Evolutionary conservation across 2,888 invertebrate genomes (phyloP), one percentile per base, ranked within the genome.

Genomic region (Pachydiplax longipennis): DNA sequence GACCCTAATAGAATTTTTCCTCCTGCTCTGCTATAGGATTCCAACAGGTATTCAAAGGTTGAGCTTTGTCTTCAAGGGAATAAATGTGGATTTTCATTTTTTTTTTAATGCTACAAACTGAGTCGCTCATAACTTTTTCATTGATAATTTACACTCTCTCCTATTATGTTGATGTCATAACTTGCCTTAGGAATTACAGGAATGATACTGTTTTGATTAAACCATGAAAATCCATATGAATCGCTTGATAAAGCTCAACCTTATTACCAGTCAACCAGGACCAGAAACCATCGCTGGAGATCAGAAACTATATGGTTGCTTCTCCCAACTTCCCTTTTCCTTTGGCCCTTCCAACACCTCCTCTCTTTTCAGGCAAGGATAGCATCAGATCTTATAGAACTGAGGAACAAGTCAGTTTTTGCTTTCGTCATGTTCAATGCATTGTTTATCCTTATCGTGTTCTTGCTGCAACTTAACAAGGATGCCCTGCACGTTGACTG

Each of bases 361-460:
- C 61, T 87, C 93, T 94, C 94, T 92, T 96, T 95, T 94, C 96
- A 98, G 98, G 97, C 96, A 94, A 96, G 98, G 94, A 97, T 98
- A 94, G 98, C 98, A 93, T 95, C 95, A 93, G 98, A 99, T 95
- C 96, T 99, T 94, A 96, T 98, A 94, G 99, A 99, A 94, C 96
- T 99, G 94, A 96, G 99, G 94, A 99, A 99, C 96, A 98, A 99
- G 95, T 98, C 98, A 93, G 98, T 98, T 94, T 98, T 99, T 95
- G 98, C 98, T 94, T 99, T 99, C 97, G 97, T 99, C 95, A 99
- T 99, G 99, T 97, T 99, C 96, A 99, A 99, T 96, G 98, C 99
- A 95, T 97, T 99, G 94, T 99, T 99, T 97, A 98, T 99, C 94
- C 97, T 99, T 95, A 98, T 99, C 95, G 99, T 99, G 94, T 98